A percentile compares a stretch with the other conserved stretches of the same genome.
phyloP scores from a whole-genome alignment of 2,113 vertebrate species.

The Fulmarus glacialis region DNA sequence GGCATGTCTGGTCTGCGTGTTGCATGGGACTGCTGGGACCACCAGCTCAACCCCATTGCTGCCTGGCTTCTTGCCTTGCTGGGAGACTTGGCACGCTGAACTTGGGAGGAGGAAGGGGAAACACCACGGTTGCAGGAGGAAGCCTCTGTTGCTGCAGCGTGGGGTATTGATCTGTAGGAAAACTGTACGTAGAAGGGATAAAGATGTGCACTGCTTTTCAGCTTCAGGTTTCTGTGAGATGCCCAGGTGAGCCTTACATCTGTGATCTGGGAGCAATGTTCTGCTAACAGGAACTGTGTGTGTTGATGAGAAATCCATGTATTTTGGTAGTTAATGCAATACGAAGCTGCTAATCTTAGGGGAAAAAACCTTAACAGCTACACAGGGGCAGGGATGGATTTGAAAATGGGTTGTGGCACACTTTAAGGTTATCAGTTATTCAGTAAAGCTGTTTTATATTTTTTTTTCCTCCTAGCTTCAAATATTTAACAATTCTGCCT shows the following conservation, averaged over 20 bases:
- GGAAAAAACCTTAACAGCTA: not conserved
- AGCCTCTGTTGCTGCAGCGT: not conserved
- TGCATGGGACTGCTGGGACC: not conserved
- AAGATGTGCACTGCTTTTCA: not conserved
- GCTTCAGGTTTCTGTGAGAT: not conserved
- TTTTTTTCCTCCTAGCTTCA: not conserved
- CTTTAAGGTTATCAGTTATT: not conserved
- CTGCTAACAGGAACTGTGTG: not conserved
- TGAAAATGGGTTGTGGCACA: not conserved
- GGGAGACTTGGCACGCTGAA: not conserved
- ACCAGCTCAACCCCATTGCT: not conserved
- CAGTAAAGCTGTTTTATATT: not conserved
- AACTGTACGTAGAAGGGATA: not conserved
- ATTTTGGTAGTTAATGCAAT: not conserved
- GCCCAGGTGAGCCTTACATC: no score
- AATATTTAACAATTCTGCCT: not conserved
- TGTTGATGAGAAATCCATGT: not conserved
- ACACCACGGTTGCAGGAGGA: accelerated
- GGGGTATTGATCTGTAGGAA: not conserved
- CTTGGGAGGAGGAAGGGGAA: not conserved
- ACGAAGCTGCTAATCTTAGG: not conserved
- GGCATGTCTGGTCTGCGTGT: not conserved
- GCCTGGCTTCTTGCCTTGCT: not conserved
- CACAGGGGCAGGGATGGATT: not conserved
- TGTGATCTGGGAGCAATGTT: not conserved